Evolutionary conservation across 1,140 invertebrate species (phyloP), one percentile per base, ranked within the genome.

Genomic region (Anoplolepis gracilipes): DNA sequence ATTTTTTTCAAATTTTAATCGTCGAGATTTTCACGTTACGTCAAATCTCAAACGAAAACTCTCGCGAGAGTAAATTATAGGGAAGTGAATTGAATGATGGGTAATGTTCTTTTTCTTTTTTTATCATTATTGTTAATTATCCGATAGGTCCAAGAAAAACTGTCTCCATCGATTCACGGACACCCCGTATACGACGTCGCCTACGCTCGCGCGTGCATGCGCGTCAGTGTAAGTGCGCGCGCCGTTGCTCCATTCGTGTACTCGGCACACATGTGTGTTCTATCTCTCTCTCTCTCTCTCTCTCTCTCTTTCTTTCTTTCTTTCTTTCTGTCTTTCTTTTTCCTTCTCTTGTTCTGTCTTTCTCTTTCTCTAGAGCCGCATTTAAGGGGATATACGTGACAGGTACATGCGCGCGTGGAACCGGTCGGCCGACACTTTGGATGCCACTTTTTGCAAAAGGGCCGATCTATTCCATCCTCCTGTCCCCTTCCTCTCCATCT

Each of bases 381-480:
- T 82, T 82, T 73, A 59, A 82, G 25, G 67, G 67, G 46, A 46
- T 86, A 81, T 65, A 84, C 87, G 57, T 67, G 87, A 89, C 84
- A 82, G 70, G 70, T 81, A 86, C 87, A 65, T 78, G 28, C 78
- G 28, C 53, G 72, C 59, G 73, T 19, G 73, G 49, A 89, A 89
- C 84, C 88, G 87, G 87, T 86, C 87, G 53, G 28, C 61, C 53
- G 64, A 65, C 73, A 76, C 69, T 79, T 88, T 77, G 67, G 85
- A 86, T 53, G 61, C 49, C 57, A 28, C 42, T 76, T 84, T 84
- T 84, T 84, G 70, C 70, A 36, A 77, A 49, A 77, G 82, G 46
- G 61, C 42, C 73, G 49, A 33, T 36, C 55, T 46, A 25, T 36
- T 72, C 19, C 19, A 1, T 49, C 13, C 46, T 49, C 46, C 19